Evolutionary conservation across 2,113 vertebrate species (phyloP).

Genomic region (Lathamus discolor): DNA sequence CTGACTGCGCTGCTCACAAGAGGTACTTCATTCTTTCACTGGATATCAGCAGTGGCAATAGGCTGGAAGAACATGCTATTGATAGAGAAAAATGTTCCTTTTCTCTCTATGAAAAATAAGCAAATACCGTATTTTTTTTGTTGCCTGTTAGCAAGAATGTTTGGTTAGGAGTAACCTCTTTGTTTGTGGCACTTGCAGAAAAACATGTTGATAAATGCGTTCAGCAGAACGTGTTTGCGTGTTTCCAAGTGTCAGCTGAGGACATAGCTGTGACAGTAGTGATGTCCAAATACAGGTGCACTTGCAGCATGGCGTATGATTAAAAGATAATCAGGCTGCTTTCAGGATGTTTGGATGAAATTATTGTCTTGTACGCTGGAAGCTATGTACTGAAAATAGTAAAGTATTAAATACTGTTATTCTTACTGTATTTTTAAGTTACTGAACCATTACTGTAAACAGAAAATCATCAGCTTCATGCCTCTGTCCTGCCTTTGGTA

Average conservation of each 20-base stretch:
- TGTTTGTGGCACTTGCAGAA: background rate
- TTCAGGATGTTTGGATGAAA: background rate
- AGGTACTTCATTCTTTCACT: background rate
- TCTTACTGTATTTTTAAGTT: background rate
- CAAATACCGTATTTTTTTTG: background rate
- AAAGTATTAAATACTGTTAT: background rate
- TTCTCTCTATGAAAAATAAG: background rate
- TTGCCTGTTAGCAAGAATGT: background rate
- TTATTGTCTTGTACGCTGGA: background rate
- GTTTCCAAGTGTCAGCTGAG: conserved; percentile 8
- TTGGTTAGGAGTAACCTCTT: background rate
- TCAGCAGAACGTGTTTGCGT: background rate
- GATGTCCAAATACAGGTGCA: conserved; percentile 44
- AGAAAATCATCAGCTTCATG: fast-evolving
- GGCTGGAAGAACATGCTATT: background rate
- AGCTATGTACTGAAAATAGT: background rate
- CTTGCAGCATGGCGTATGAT: background rate
- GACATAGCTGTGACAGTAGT: conserved; percentile 21
- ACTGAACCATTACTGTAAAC: background rate
- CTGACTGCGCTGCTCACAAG: background rate
- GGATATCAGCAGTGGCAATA: background rate
- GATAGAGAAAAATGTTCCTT: background rate
- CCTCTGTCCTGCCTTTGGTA: background rate
- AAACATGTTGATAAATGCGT: background rate
- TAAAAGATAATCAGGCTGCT: background rate